Base-by-base conservation (phyloP, 2,113 vertebrate species). In the Tupaia tana region DNA sequence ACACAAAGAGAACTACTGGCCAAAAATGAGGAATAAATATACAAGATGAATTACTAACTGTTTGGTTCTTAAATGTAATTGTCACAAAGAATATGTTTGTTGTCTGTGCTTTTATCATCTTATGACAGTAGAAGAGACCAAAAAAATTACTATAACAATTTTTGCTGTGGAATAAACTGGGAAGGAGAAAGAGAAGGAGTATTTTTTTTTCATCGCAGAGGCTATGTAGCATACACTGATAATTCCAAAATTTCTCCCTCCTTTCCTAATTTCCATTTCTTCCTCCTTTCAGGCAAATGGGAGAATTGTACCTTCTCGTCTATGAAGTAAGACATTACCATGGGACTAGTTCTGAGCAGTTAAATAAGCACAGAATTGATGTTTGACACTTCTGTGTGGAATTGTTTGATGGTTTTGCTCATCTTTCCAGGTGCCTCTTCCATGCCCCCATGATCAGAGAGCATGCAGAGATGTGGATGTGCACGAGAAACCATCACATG, bases 391-490 rank as follows among this genome's bases (percentile, higher is more conserved):
- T 79, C 10, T 6, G 18, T 64, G n/a, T 81, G 25, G 52, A 85
- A 77, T 58, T 15, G 75, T 81, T 78, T 78, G n/a, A 52, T 67
- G 92, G 5, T 19, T 88, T 70, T 78, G 12, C 63, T 87, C 24
- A 22, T 1, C 6, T 67, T 87, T 15, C 9, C 9, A n/a, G 6
- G 56, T 59, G 24, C 8, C 11, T 90, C 25, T n/a, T 73, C 4
- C 7, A 16, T 86, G 54, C 85, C 3, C 24, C 15, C 20, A 56
- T 20, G 31, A 92, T 25, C 19, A 27, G 24, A 7, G 3, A 34
- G 2, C 3, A 8, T 12, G 7, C 29, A 15, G 34, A 5, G 9
- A 77, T 16, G 2, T 2, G 10, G 11, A 61, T 2, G 0, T 10
- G 25, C 13, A 67, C 10, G 15, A 18, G 15, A 3, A 91, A 2